Base-by-base conservation (phyloP, 2,113 vertebrate species). In the Ranitomeya variabilis region DNA sequence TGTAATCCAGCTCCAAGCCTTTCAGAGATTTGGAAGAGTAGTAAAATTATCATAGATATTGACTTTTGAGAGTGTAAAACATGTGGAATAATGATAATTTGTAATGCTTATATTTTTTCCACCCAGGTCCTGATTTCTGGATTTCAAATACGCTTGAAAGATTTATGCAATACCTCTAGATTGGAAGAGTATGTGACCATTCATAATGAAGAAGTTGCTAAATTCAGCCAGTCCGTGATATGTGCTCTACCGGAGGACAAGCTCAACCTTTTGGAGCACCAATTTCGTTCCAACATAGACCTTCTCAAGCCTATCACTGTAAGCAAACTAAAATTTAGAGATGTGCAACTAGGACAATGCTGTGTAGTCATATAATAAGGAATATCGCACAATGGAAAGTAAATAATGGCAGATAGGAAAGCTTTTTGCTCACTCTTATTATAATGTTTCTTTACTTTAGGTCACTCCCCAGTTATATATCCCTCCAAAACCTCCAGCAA, bases 301-400 rank as follows among this genome's bases (percentile, higher is more conserved):
- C 95, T 96, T 91, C 82, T 97, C 26, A 97, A 95, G 90, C 96
- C 96, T 2, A 77, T 97, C 67, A 91, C 91, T 94, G 97, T 97
- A 92, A 95, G 92, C 91, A 51, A 9, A 7, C 1, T 76, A 51
- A 51, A n/a, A 67, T 23, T 45, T 18, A 74, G 31, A 45, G 8
- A 12, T 74, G 16, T 19, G 3, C 21, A n/a, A 66, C 21, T n/a
- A 18, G 7, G 0, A 45, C 18, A 2, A 45, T n/a, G 55, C 55
- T 7, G 55, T 13, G 7, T 11, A 57, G 55, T 57, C 9, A 11
- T 57, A 13, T 14, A 5, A 37, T 18, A 6, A 18, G 18, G 7
- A 45, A 45, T 45, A 45, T 74, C 31, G n/a, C 15, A 45, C 13
- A 18, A 18, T 45, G 45, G 15, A 4, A 45, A 15, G 69, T 16